Evolutionary conservation across 2,888 invertebrate genomes (phyloP).

Genomic region (Lepidochrysops patricia): DNA sequence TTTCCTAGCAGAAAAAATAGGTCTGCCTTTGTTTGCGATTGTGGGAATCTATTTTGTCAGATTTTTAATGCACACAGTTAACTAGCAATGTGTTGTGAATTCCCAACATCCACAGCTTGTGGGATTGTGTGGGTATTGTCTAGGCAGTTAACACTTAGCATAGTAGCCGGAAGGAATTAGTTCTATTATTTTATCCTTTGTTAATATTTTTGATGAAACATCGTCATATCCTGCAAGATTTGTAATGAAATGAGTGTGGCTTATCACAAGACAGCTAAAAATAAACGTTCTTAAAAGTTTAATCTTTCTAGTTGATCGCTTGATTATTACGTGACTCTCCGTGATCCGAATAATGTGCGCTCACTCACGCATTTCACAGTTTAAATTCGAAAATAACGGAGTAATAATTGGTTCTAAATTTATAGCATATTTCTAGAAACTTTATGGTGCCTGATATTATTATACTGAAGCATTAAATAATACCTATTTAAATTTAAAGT

Average conservation of each 20-base stretch:
- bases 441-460: no score
- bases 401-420: constrained; percentile 1
- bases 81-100: constrained; percentile 19
- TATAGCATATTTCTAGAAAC: no score
- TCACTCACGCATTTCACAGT: constrained; percentile 10
- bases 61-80: constrained; percentile 20
- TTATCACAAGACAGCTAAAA: background rate
- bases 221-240: no score
- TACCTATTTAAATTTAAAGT: no score
- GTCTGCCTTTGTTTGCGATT: constrained; percentile 15
- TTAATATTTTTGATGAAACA: background rate
- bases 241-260: background rate
- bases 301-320: constrained; percentile 14
- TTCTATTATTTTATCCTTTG: background rate
- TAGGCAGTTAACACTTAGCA: constrained; percentile 10
- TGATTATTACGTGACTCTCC: constrained; percentile 15
- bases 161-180: constrained; percentile 3
- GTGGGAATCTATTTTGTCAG: constrained; percentile 17
- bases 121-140: constrained; percentile 9
- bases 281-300: constrained; percentile 8
- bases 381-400: constrained; percentile 14
- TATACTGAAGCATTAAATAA: no score
- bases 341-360: constrained; percentile 16
- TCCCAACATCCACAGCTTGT: background rate
- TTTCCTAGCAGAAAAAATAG: constrained; percentile 15